Conservation (phyloP, 2,113 vertebrate genomes). For the Cynoglossus semilaevis region DNA sequence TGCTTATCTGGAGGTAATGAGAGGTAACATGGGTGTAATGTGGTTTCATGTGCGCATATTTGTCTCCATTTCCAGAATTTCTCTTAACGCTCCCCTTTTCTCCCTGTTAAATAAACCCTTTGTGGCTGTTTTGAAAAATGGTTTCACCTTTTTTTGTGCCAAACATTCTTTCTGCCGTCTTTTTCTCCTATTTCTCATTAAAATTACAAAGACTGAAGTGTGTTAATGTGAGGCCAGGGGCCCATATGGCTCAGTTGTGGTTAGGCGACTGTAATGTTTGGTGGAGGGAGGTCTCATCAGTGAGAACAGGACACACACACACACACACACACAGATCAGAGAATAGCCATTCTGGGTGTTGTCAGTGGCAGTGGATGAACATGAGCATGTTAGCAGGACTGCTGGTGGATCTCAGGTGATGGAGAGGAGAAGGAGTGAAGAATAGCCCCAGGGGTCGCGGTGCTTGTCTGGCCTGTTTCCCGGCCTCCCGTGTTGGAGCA, state of each 20-base stretch:
- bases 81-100: conserved; percentile 42
- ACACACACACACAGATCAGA: conserved; percentile 55
- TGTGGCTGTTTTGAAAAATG: conserved; percentile 70
- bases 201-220: conserved; percentile 49
- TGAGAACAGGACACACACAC: conserved; percentile 61
- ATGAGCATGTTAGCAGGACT: conserved; percentile 33
- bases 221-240: conserved; percentile 51
- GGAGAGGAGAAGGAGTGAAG: conserved; percentile 44
- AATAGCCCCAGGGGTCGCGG: conserved; percentile 65
- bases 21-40: conserved; percentile 60
- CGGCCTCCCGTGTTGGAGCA: conserved; percentile 75
- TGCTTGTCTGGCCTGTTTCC: conserved; percentile 76
- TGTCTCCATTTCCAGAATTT: conserved; percentile 50
- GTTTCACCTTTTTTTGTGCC: conserved; percentile 55
- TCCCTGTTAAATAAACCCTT: conserved; percentile 64
- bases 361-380: conserved; percentile 37
- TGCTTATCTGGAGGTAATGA: conserved; percentile 62
- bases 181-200: conserved; percentile 69
- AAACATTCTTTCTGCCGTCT: conserved; percentile 56
- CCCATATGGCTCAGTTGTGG: conserved; percentile 62
- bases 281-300: conserved; percentile 64
- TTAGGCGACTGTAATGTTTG: conserved; percentile 49
- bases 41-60: conserved; percentile 46
- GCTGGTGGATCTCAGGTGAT: conserved; percentile 66
- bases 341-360: conserved; percentile 40